Conservation (phyloP, 1,140 invertebrate species). For the Microplitis mediator region DNA sequence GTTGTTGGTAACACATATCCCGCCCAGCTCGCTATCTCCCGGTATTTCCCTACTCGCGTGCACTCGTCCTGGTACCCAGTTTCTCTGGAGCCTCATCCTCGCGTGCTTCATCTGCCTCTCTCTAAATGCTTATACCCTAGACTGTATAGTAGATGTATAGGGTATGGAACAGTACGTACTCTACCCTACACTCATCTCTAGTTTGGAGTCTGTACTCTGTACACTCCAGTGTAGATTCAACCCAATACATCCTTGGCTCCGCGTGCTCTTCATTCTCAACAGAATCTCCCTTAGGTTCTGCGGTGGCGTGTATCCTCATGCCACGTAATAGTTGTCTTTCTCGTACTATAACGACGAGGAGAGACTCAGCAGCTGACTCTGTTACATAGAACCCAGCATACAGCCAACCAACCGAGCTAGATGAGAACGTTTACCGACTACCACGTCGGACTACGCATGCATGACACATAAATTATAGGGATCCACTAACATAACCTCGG, state of each 20-base stretch:
- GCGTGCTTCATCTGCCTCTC: background rate
- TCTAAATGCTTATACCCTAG: background rate
- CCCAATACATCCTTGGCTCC: background rate
- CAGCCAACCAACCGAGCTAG: constrained; percentile 11
- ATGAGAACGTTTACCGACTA: constrained; percentile 32
- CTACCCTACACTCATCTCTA: too few relatives aligned
- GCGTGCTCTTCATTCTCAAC: too few relatives aligned
- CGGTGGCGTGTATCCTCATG: background rate
- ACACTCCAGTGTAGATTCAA: too few relatives aligned
- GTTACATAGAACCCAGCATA: constrained; percentile 5
- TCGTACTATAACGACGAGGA: background rate
- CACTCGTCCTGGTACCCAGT: background rate
- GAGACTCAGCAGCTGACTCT: constrained; percentile 5
- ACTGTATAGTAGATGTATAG: background rate
- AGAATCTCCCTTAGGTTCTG: background rate
- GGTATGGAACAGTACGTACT: too few relatives aligned
- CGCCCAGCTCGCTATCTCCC: constrained; percentile 1
- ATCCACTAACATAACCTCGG: constrained; percentile 31
- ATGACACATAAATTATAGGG: constrained; percentile 33
- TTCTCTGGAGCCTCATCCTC: background rate
- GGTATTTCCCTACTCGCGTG: background rate
- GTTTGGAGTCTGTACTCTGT: too few relatives aligned
- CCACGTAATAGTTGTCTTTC: background rate
- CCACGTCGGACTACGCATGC: constrained; percentile 28
- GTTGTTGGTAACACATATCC: background rate